Evolutionary conservation across 2,888 invertebrate genomes (phyloP).

Genomic region (Hirtodrosophila trivittata): DNA sequence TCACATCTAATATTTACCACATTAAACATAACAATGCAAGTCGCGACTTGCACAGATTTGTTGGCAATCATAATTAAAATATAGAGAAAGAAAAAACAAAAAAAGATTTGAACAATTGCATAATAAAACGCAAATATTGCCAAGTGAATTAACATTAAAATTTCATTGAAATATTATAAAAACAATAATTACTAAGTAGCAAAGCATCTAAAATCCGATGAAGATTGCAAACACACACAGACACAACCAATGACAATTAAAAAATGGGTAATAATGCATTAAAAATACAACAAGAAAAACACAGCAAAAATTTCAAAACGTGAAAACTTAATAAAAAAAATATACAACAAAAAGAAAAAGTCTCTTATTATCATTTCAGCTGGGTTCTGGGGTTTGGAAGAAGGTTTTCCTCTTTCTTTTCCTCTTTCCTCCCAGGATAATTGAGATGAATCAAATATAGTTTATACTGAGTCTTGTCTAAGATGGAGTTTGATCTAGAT

Average conservation of each 20-base stretch:
- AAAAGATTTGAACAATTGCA: constrained; percentile 39
- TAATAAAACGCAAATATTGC: constrained; percentile 44
- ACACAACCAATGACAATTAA: constrained; percentile 48
- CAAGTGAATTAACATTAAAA: constrained; percentile 44
- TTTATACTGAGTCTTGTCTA: too few species aligned
- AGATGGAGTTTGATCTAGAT: too few species aligned
- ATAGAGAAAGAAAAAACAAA: neutral
- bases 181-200: constrained; percentile 23
- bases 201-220: constrained; percentile 25
- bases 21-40: constrained; percentile 51
- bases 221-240: constrained; percentile 23
- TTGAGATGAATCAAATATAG: too few species aligned
- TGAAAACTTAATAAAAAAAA: constrained; percentile 52
- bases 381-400: too few species aligned
- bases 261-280: constrained; percentile 55
- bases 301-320: constrained; percentile 39
- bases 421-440: too few species aligned
- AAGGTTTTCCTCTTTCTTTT: too few species aligned
- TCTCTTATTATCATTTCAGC: too few species aligned
- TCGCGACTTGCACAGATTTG: constrained; percentile 9
- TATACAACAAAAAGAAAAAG: constrained; percentile 37
- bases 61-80: constrained; percentile 32
- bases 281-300: constrained; percentile 31
- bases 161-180: constrained; percentile 41
- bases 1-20: constrained; percentile 19